Conservation (phyloP, 2,888 invertebrate species). For the Drosophila borborema region DNA sequence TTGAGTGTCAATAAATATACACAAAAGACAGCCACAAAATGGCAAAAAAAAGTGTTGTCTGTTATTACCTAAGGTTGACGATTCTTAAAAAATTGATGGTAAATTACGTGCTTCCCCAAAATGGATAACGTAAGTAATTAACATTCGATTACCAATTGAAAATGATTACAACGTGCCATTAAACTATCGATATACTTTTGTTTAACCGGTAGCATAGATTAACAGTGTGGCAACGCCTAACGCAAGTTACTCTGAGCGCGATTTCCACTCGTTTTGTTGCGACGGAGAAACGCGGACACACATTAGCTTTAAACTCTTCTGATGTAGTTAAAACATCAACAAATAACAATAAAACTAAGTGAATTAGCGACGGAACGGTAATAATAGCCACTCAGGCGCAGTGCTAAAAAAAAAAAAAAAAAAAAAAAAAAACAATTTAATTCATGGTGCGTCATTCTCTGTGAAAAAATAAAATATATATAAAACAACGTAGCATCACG, state of each 20-base stretch:
- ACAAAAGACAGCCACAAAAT: slow-evolving; percentile 48
- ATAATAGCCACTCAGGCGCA: slow-evolving; percentile 42
- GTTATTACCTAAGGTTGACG: not conserved
- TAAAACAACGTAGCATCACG: slow-evolving; percentile 34
- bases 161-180: slow-evolving; percentile 1
- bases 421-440: slow-evolving; percentile 9
- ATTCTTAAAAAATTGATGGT: not conserved
- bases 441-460: slow-evolving; percentile 43
- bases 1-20: slow-evolving; percentile 66
- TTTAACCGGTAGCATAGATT: not conserved
- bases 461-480: slow-evolving; percentile 17
- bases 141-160: not conserved
- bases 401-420: slow-evolving; percentile 23
- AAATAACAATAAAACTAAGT: slow-evolving; percentile 52
- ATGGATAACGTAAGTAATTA: not conserved
- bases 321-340: slow-evolving; percentile 18
- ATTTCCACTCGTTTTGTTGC: slow-evolving; percentile 50
- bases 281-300: slow-evolving; percentile 50
- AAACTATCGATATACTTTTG: slow-evolving; percentile 24
- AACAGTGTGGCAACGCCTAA: slow-evolving; percentile 43
- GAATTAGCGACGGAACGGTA: slow-evolving; percentile 28
- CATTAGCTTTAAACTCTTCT: slow-evolving; percentile 39
- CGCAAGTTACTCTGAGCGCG: slow-evolving; percentile 35
- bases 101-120: not conserved
- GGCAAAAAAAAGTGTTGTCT: not conserved